A percentile compares a stretch with the other conserved stretches of the same genome.
Conservation (phyloP, 2,888 invertebrate genomes). For the Melinaea marsaeus region DNA sequence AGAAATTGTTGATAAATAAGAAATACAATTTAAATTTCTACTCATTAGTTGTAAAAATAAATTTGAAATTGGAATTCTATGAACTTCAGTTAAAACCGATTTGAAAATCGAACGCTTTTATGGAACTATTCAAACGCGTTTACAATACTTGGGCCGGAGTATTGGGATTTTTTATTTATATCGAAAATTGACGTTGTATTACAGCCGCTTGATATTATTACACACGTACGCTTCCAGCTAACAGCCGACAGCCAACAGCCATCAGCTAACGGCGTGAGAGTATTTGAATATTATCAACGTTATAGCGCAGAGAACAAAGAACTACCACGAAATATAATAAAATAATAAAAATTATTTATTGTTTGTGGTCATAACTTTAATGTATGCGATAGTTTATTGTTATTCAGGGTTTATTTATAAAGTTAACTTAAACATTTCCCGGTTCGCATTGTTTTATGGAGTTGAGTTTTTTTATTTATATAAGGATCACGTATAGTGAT, state of each 20-base stretch:
- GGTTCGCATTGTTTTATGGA: slow-evolving; percentile 63
- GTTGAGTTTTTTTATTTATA: slow-evolving; percentile 65
- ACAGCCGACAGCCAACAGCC: slow-evolving; percentile 56
- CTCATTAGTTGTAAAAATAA: too few relatives aligned
- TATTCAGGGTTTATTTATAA: slow-evolving; percentile 20
- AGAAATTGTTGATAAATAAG: too few relatives aligned
- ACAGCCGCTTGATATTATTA: slow-evolving; percentile 60
- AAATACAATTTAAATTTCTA: too few relatives aligned
- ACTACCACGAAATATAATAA: slow-evolving; percentile 25
- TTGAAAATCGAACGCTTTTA: slow-evolving; percentile 34
- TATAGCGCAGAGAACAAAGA: slow-evolving; percentile 28
- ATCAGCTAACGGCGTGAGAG: slow-evolving; percentile 63
- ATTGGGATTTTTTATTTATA: slow-evolving; percentile 71
- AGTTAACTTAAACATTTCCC: slow-evolving; percentile 55
- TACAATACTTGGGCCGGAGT: slow-evolving; percentile 59
- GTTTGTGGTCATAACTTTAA: slow-evolving; percentile 25
- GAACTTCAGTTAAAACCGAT: slow-evolving; percentile 19
- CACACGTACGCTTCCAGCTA: slow-evolving; percentile 66
- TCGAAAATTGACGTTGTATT: slow-evolving; percentile 68
- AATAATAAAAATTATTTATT: slow-evolving; percentile 24
- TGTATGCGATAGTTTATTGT: slow-evolving; percentile 17
- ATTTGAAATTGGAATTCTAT: slow-evolving; percentile 24
- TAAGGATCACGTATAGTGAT: slow-evolving; percentile 71
- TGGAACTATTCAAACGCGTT: slow-evolving; percentile 65
- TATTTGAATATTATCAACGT: slow-evolving; percentile 49